Evolutionary conservation across 2,797 vertebrate species (phyloP).

Genomic region (Macropus fuliginosus): DNA sequence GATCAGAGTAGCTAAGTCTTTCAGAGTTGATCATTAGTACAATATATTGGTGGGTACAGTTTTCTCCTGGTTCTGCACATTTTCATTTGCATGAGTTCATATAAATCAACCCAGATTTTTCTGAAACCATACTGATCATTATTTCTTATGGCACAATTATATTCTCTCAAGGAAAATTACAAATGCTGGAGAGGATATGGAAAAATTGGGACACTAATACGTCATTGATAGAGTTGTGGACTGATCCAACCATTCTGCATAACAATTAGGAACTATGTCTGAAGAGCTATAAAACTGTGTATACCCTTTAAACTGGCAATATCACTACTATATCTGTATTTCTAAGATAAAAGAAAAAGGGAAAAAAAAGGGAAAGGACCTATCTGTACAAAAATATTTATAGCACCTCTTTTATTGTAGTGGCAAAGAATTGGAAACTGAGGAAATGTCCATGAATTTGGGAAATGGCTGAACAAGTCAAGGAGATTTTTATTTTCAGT

Average conservation of each 20-base stretch:
- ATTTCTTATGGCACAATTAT: not conserved
- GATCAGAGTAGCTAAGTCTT: not conserved
- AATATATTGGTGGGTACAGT: not conserved
- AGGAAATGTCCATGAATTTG: not conserved
- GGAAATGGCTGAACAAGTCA: not conserved
- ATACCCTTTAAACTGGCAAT: not conserved
- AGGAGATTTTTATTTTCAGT: not conserved
- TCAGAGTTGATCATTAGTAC: not conserved
- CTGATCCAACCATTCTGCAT: not conserved
- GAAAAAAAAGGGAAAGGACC: not conserved
- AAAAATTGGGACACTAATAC: not conserved
- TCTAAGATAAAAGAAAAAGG: not conserved
- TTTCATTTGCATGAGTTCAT: not conserved
- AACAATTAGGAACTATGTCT: not conserved
- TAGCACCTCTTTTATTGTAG: not conserved
- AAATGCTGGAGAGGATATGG: not conserved
- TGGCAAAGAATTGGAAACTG: not conserved
- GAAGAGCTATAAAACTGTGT: not conserved
- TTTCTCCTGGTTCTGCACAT: not conserved
- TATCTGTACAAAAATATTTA: not conserved
- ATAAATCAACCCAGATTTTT: not conserved
- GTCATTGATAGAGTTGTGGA: not conserved
- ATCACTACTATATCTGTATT: not conserved
- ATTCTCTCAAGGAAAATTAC: not conserved
- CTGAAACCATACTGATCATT: not conserved